Evolutionary conservation across 2,113 vertebrate species (phyloP).

Genomic region (Pseudopodoces humilis): DNA sequence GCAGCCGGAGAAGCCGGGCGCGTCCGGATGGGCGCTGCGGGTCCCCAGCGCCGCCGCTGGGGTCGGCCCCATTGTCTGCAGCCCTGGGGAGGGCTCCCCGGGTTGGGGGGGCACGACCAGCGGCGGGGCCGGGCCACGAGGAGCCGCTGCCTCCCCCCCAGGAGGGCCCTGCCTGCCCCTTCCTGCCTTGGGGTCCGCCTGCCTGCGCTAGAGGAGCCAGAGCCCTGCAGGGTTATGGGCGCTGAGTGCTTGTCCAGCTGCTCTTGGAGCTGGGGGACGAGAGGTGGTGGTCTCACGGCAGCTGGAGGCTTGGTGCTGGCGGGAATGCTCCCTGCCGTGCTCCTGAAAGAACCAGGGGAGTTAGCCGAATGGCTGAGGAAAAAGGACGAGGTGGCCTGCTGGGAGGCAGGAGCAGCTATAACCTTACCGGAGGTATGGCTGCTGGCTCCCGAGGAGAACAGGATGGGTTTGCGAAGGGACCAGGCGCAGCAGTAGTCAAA

Average conservation of each 20-base stretch:
- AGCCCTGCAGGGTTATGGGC: neutral
- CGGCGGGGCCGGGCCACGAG: constrained; percentile 3
- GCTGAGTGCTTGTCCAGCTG: neutral
- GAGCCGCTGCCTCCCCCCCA: neutral
- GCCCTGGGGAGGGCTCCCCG: neutral
- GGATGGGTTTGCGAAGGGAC: neutral
- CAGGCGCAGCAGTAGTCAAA: neutral
- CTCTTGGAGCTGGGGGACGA: neutral
- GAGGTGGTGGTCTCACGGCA: neutral
- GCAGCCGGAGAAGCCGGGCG: neutral
- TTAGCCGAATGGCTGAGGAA: neutral
- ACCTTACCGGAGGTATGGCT: neutral
- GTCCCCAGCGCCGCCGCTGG: neutral
- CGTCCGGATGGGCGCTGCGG: neutral
- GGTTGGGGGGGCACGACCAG: neutral
- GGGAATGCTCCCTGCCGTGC: neutral
- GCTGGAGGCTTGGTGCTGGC: neutral
- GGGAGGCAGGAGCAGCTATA: neutral
- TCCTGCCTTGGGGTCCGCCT: neutral
- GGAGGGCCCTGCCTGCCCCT: neutral
- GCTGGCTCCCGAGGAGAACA: neutral
- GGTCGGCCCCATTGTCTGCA: constrained; percentile 19
- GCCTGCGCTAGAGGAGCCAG: neutral
- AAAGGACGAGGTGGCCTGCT: neutral
- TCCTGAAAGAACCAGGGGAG: neutral